Evolutionary conservation across 2,888 invertebrate species (phyloP).

Genomic region (Hoplodrina blanda): DNA sequence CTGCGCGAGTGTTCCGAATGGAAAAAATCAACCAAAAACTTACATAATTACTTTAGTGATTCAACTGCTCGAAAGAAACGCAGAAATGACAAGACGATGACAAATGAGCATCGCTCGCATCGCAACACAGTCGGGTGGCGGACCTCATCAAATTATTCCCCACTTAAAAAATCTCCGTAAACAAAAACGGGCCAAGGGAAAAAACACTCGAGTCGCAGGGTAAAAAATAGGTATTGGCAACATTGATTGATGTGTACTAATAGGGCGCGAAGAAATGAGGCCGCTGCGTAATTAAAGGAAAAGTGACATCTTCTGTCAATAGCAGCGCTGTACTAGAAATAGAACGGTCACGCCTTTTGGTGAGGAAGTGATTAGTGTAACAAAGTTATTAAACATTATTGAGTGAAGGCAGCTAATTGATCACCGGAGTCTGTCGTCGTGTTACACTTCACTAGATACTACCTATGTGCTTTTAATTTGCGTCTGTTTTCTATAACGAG

Average conservation of each 20-base stretch:
- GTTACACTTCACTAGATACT: slow-evolving; percentile 69
- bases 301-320: slow-evolving; percentile 90
- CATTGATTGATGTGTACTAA: slow-evolving; percentile 91
- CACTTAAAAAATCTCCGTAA: slow-evolving; percentile 90
- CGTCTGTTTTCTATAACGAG: slow-evolving; percentile 65
- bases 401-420: slow-evolving; percentile 89
- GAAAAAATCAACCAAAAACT: slow-evolving; percentile 86
- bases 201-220: slow-evolving; percentile 83
- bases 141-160: slow-evolving; percentile 91
- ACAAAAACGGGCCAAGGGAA: slow-evolving; percentile 87
- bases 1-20: slow-evolving; percentile 69
- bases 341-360: slow-evolving; percentile 88
- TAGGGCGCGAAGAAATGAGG: slow-evolving; percentile 90
- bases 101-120: slow-evolving; percentile 89
- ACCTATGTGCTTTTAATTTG: slow-evolving; percentile 64
- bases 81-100: slow-evolving; percentile 91
- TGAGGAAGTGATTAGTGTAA: slow-evolving; percentile 89
- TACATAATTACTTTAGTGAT: slow-evolving; percentile 89
- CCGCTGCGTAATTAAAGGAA: slow-evolving; percentile 88
- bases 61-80: slow-evolving; percentile 89
- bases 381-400: slow-evolving; percentile 90
- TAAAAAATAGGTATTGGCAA: slow-evolving; percentile 91
- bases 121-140: slow-evolving; percentile 89
- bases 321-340: slow-evolving; percentile 86
- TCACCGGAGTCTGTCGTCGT: slow-evolving; percentile 75